Percentiles rank a stretch among this genome's conserved stretches.
Evolutionary conservation across 2,888 invertebrate species (phyloP).

Genomic region (Nomada ruficornis): DNA sequence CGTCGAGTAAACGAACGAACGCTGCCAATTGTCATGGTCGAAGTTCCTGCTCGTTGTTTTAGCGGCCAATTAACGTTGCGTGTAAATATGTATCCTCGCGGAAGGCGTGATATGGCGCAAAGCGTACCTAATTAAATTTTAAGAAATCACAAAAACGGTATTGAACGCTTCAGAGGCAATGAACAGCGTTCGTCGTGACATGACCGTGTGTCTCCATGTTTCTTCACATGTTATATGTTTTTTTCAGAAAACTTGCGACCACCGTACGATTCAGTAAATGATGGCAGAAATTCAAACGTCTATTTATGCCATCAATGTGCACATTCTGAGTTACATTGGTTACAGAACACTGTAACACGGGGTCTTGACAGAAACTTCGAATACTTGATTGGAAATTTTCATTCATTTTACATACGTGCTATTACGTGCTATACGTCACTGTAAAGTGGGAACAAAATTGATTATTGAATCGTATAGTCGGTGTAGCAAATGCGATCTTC

Average conservation of each 20-base stretch:
- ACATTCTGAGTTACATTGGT: conserved; percentile 42
- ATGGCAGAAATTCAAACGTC: conserved; percentile 12
- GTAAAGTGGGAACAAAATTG: no score
- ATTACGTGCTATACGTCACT: no score
- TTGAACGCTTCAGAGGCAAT: not conserved
- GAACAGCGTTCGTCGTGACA: not conserved
- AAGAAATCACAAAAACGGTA: conserved; percentile 42
- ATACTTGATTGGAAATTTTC: no score
- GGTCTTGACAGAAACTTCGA: not conserved
- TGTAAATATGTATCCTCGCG: conserved; percentile 68
- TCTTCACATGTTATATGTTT: conserved; percentile 23
- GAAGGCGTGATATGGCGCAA: conserved; percentile 55
- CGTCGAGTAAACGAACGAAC: conserved; percentile 18
- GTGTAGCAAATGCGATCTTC: no score
- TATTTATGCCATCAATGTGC: conserved; percentile 35
- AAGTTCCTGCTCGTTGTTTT: conserved; percentile 69
- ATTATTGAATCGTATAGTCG: no score
- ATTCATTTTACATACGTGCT: no score
- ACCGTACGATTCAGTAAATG: conserved; percentile 10
- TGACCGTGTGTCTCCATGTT: not conserved
- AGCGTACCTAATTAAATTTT: conserved; percentile 73
- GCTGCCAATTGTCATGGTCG: not conserved
- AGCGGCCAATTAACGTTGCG: conserved; percentile 78
- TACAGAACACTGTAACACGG: conserved; percentile 2
- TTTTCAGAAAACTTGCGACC: conserved; percentile 9